These are phyloP conservation scores for Monochamus alternatus DNA, from an alignment of 2,888 invertebrate species.

Conservation along the genomic window DNA sequence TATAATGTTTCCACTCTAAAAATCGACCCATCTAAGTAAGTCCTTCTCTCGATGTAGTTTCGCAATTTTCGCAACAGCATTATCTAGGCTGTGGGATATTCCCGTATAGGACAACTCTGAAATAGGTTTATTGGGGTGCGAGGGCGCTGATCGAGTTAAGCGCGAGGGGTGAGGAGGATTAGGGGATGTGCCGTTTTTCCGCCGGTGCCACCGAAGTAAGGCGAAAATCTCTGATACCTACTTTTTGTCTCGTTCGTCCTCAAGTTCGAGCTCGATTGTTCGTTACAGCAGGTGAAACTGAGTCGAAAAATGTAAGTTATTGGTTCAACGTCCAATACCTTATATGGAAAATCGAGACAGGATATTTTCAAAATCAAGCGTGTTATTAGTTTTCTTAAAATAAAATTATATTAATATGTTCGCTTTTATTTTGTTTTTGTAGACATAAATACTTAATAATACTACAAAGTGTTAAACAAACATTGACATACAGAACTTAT, in stretches of 20 bases:
- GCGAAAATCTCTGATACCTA: constrained; percentile 7
- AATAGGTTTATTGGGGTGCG: constrained; percentile 31
- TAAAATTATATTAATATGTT: too few relatives aligned
- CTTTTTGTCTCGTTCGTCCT: background rate
- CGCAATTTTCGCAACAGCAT: constrained; percentile 42
- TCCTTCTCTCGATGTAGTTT: constrained; percentile 5
- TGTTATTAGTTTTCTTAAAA: too few relatives aligned
- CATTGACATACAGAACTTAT: too few relatives aligned
- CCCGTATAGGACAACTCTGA: constrained; percentile 35
- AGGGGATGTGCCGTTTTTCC: constrained; percentile 17
- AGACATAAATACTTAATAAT: too few relatives aligned
- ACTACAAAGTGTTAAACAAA: too few relatives aligned
- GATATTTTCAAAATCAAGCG: too few relatives aligned
- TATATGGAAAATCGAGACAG: background rate
- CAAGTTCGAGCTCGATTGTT: background rate
- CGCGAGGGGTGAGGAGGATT: background rate
- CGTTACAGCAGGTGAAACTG: background rate
- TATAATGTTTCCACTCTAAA: too few relatives aligned
- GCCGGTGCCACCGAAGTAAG: background rate
- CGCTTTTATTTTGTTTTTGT: too few relatives aligned
- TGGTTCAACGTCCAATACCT: background rate
- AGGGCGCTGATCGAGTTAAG: constrained; percentile 37
- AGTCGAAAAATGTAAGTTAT: background rate
- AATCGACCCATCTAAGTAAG: background rate
- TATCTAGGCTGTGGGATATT: constrained; percentile 35